Evolutionary conservation across 2,797 vertebrate species (phyloP), one percentile per base, ranked within the genome.

Genomic region (Myripristis murdjan): DNA sequence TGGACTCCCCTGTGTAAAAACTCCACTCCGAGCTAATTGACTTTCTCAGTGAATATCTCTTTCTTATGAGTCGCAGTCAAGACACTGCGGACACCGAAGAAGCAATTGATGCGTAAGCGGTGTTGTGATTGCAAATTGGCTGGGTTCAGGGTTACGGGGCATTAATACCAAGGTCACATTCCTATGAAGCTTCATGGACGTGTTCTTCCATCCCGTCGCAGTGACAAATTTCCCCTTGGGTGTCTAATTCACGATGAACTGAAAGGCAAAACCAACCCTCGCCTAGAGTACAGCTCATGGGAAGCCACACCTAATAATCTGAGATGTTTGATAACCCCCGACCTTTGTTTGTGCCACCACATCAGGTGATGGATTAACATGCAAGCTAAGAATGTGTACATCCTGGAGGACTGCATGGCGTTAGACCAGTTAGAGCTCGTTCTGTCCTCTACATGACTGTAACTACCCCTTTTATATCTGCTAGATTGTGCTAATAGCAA

Each of bases 351-450:
- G 12, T 35, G 3, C 35, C 35, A 9, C 12, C 4, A 33, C 22
- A 23, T 33, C 2, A 26, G 39, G 53, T 53, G 65, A 23, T 57
- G 28, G 46, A 51, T 54, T 33, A 62, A 33, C 52, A 63, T 67
- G 47, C 62, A 70, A 65, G 59, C 43, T 64, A 51, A 76, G 39
- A 47, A 74, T 70, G 62, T 78, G 54, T 55, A 41, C 69, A 43
- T 79, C 31, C 53, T 63, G 72, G 91, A 90, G 79, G 89, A 90
- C 92, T 94, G 94, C 93, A 94, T 94, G 93, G 87, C 91, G 86
- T 85, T 88, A 55, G 85, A 79, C 59, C 77, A 82, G 92, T 92
- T 91, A 66, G 64, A 74, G 91, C 90, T 92, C 90, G 71, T 91
- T 75, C 87, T 87, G 70, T 89, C 70, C 75, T 87, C 77, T 82